Base-by-base conservation (phyloP, 2,888 invertebrate species). In the Bruchidius siliquastri region DNA sequence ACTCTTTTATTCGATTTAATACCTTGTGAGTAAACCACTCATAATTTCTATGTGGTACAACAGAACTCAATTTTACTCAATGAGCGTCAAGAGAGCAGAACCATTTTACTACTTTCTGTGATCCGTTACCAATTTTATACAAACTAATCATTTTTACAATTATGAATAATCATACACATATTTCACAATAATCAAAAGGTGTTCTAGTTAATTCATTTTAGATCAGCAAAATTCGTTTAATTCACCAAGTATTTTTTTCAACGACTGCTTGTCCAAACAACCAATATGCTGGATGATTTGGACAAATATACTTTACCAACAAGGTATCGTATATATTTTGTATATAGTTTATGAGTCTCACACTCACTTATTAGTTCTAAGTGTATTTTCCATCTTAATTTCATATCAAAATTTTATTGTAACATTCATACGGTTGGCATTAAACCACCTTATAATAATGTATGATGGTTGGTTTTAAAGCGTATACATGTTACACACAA, bases 251-350 rank as follows among this genome's bases (percentile, higher is more conserved):
- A 66, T 70, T 73, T 70, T 71, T 73, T 75, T 75, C 75, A 74
- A 75, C 71, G 77, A 78, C 77, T 78, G 78, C 76, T 73, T 71
- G 71, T 72, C 74, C 75, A 72, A 71, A 67, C 70, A 71, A 77
- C 73, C 73, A 74, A 73, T 74, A 32, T 74, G 21, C 72, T 72
- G 72, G 72, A 68, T 67, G 49, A 72, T 71, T 69, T 74, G 75
- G 74, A 74, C 71, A 74, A 70, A 67, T 74, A 74, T 76, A 74
- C 74, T 73, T 75, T 75, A 74, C 74, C 73, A 71, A 70, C 71
- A 26, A 70, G 74, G 77, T 76, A 74, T 76, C 72, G 71, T 70
- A 68, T 30, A 30, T 30, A 74, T 70, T 72, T 73, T 75, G 75
- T 74, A 69, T 22, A 72, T 70, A 71, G 32, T 70, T 73, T 72